Evolutionary conservation across 2,113 vertebrate genomes (phyloP), one percentile per base, ranked within the genome.

Genomic region (Nestor notabilis): DNA sequence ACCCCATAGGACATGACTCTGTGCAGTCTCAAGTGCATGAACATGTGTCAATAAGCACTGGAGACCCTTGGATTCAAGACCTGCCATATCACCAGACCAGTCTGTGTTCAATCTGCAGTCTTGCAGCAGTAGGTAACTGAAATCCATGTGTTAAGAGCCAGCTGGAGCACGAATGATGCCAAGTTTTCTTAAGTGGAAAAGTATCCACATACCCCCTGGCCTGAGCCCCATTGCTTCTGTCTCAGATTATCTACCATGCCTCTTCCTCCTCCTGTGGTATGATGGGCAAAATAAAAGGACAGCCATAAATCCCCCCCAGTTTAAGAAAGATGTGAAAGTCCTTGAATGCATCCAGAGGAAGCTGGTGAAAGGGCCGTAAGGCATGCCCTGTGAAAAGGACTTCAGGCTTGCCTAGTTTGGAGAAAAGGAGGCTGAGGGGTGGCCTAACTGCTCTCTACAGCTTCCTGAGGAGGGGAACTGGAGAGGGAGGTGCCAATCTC

Each of bases 11-110:
- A 64, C 9, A 7, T 31, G n/a, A 46, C 19, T 43, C 39, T 49
- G 9, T 70, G 43, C 52, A 68, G 27, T 25, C 21, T 66, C 53
- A 68, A 0, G 1, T 44, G 35, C 21, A 29, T 37, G 49, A 70
- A 64, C 1, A 0, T 20, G 29, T 68, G 68, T n/a, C 0, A 0
- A 24, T 53, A 52, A 55, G 28, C n/a, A 58, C n/a, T 23, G 13
- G 43, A 69, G 29, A 50, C n/a, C 31, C 31, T 14, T 47, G 46
- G 61, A 39, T 10, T 39, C 33, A 50, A 49, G 39, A 75, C 44
- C 15, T 55, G 63, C 44, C 50, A 9, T 24, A 18, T 76, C 46
- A 39, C 56, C 33, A 49, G 64, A 47, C 17, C 35, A 44, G 10
- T 35, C 56, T 12, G 13, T 75, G 37, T 56, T 35, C 50, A 27